Conservation (phyloP, 1,140 invertebrate species). For the Drosophila grimshawi region DNA sequence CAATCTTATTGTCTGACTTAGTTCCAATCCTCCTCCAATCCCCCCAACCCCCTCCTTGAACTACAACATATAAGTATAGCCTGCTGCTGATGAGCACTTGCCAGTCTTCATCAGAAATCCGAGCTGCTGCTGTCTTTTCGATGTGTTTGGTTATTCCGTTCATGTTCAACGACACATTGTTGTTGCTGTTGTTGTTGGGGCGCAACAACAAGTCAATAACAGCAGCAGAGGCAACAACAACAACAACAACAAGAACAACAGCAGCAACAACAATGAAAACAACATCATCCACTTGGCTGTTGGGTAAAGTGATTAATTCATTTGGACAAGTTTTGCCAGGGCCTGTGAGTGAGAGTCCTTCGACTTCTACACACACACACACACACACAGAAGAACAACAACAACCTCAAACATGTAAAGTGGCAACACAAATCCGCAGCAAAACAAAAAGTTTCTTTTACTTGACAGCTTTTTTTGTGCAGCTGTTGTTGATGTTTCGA, state of each 20-base stretch:
- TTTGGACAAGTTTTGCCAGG: constrained; percentile 73
- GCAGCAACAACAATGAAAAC: constrained; percentile 56
- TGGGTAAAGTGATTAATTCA: constrained; percentile 79
- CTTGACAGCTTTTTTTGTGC: constrained; percentile 41
- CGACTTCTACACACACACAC: constrained; percentile 13
- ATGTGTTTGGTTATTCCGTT: constrained; percentile 16
- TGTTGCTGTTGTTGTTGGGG: constrained; percentile 21
- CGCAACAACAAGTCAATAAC: constrained; percentile 38
- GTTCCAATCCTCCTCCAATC: neutral
- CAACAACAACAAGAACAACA: constrained; percentile 52
- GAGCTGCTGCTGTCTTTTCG: constrained; percentile 26
- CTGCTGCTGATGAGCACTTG: constrained; percentile 53
- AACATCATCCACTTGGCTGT: constrained; percentile 71
- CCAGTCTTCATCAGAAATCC: constrained; percentile 48
- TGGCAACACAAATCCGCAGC: constrained; percentile 42
- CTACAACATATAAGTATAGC: neutral
- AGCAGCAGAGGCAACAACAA: neutral
- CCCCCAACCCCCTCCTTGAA: no score
- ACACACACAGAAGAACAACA: constrained; percentile 3
- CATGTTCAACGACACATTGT: constrained; percentile 20
- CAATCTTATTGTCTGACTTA: constrained; percentile 31
- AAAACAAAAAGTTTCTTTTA: constrained; percentile 56
- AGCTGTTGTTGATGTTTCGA: constrained; percentile 12
- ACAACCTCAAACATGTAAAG: constrained; percentile 30
- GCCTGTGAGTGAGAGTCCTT: constrained; percentile 35